These are phyloP conservation scores for Cecidostiba fungosa DNA, from an alignment of 2,888 invertebrate species.

Conservation along the genomic window DNA sequence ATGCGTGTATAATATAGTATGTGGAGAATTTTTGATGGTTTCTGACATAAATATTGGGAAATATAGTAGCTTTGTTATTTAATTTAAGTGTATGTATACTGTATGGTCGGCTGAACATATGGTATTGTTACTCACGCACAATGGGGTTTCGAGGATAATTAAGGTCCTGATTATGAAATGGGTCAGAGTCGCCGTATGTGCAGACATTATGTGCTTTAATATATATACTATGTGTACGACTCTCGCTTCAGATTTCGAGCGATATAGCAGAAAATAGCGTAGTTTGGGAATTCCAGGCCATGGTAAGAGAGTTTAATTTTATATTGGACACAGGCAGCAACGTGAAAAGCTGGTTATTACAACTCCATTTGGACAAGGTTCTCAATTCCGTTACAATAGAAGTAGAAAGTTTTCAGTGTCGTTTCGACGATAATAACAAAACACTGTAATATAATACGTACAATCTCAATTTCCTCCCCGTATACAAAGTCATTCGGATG, in stretches of 20 bases:
- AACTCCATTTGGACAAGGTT: slow-evolving; percentile 10
- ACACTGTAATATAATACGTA: too few species aligned
- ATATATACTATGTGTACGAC: background rate
- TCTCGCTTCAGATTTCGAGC: slow-evolving; percentile 15
- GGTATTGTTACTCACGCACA: slow-evolving; percentile 15
- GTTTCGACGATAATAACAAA: slow-evolving; percentile 12
- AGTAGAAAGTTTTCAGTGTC: background rate
- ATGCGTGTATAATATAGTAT: background rate
- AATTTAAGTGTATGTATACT: background rate
- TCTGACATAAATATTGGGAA: slow-evolving; percentile 32
- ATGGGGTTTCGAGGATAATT: slow-evolving; percentile 52
- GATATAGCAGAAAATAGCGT: background rate
- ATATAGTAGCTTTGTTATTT: slow-evolving; percentile 8
- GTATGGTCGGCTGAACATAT: slow-evolving; percentile 11
- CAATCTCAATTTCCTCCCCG: background rate
- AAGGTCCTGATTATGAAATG: slow-evolving; percentile 49
- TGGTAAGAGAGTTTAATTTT: slow-evolving; percentile 4
- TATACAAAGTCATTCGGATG: background rate
- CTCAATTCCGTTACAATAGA: background rate
- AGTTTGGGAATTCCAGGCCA: slow-evolving; percentile 6
- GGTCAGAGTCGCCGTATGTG: slow-evolving; percentile 21
- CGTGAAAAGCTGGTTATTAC: slow-evolving; percentile 15
- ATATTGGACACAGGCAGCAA: background rate
- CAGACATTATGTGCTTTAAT: background rate
- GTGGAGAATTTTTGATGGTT: background rate